Base-by-base conservation (phyloP, 2,888 invertebrate genomes). In the Leptopterna dolabrata region DNA sequence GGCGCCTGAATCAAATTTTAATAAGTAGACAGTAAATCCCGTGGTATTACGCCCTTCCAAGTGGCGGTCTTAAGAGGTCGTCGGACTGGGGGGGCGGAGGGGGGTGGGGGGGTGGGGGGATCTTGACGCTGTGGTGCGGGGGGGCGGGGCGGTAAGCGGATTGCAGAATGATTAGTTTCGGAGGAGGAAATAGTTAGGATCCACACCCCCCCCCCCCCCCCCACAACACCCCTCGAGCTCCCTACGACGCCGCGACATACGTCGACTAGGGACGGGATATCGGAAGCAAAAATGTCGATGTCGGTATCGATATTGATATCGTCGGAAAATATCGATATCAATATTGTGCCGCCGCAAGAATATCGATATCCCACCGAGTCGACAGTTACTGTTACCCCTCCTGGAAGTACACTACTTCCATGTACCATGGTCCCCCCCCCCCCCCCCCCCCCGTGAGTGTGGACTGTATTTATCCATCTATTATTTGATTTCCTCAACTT, bases 11-110 rank as follows among this genome's bases (percentile, higher is more conserved):
- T 81, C 47, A 81, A 81, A 81, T 81, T 81, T 81, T 81, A 81
- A 81, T 81, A 81, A 81, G 81, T 81, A 81, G 81, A 81, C 45
- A 81, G 51, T 51, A 81, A 81, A 81, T 81, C 81, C 81, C n/a
- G 30, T 7, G 81, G 81, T 55, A 81, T 51, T 81, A 51, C 55
- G 81, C n/a, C 80, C 47, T 45, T 36, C 45, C 51, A 27, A 43
- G 41, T 41, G 41, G 76, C 36, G 36, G 30, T 19, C 36, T 16
- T 43, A n/a, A 30, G 19, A 16, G 76, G 41, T 6, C n/a, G 16
- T 11, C 14, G 45, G 45, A 14, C 45, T 16, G 11, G 4, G 11
- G 45, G 11, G 45, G 45, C 45, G 16, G 14, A 9, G 45, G 43
- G 43, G 13, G 13, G 13, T 9, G 43, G 43, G 13, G 43, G 13